Evolutionary conservation across 2,888 invertebrate species (phyloP).

Genomic region (Erebia epiphron): DNA sequence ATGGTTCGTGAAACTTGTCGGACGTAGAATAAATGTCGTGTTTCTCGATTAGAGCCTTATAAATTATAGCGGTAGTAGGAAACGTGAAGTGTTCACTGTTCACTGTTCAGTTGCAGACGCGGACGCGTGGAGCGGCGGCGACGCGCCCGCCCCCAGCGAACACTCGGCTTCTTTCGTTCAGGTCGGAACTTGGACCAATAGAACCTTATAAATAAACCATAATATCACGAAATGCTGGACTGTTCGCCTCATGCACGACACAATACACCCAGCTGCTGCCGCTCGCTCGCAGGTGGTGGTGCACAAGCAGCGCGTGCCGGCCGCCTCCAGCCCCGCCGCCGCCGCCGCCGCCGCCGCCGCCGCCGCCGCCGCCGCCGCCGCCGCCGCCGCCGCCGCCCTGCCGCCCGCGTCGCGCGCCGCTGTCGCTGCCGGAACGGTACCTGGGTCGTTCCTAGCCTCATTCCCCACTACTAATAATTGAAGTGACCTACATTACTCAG

Average conservation of each 20-base stretch:
- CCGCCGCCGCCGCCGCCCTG: not conserved
- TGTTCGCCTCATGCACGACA: too few relatives aligned
- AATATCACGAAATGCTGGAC: too few relatives aligned
- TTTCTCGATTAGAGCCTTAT: too few relatives aligned
- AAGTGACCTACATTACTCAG: too few relatives aligned
- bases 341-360: not conserved
- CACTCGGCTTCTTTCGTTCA: not conserved
- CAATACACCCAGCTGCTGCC: too few relatives aligned
- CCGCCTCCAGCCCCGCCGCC: conserved; percentile 3
- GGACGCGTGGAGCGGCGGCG: not conserved
- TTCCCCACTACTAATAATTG: too few relatives aligned
- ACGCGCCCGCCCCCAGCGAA: not conserved
- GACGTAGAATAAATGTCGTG: too few relatives aligned
- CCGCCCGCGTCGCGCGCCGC: not conserved
- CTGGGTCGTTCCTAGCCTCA: not conserved
- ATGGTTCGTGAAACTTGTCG: too few relatives aligned
- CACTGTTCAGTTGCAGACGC: not conserved
- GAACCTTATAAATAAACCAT: too few relatives aligned
- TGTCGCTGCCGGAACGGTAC: not conserved
- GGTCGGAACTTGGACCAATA: not conserved
- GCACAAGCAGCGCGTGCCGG: conserved; percentile 3
- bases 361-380: not conserved
- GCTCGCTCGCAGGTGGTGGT: conserved; percentile 5
- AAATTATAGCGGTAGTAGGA: too few relatives aligned
- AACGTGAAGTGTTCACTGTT: too few relatives aligned